Evolutionary conservation across 2,888 invertebrate species (phyloP).

Genomic region (Lasioglossum zephyrum): DNA sequence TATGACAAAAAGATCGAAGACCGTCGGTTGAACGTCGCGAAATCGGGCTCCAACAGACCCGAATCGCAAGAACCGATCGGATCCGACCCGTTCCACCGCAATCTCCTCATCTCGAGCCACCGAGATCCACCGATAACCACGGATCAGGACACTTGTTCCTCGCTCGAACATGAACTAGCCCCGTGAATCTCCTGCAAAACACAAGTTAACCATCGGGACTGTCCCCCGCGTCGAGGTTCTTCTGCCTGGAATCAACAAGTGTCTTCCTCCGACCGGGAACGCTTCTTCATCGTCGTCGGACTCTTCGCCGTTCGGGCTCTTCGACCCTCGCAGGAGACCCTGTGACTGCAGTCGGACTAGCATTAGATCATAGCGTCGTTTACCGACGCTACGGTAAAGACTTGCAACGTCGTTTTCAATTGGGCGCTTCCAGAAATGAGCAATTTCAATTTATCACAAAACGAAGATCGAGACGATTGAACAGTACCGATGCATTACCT

Average conservation of each 20-base stretch:
- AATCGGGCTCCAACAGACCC: background rate
- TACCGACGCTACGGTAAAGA: background rate
- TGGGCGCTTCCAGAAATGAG: background rate
- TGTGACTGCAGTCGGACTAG: background rate
- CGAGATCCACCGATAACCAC: conserved; percentile 36
- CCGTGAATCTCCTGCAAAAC: background rate
- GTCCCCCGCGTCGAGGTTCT: background rate
- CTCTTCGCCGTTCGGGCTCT: background rate
- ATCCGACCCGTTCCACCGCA: conserved; percentile 10
- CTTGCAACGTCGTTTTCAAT: background rate
- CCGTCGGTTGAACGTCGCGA: background rate
- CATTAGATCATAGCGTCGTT: background rate
- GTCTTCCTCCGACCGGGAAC: background rate
- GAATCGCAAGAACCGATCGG: background rate
- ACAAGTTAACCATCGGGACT: conserved; percentile 7
- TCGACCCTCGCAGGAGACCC: background rate
- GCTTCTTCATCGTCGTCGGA: background rate
- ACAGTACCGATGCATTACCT: background rate
- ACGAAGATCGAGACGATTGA: background rate
- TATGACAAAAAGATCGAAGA: background rate
- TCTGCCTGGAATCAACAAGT: conserved; percentile 6
- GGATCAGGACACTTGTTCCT: conserved; percentile 28
- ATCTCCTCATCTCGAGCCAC: conserved; percentile 26
- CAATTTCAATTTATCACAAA: background rate
- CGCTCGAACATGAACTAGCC: conserved; percentile 21